Base-by-base conservation (phyloP, 2,888 invertebrate species). In the Drosophila macrospina region DNA sequence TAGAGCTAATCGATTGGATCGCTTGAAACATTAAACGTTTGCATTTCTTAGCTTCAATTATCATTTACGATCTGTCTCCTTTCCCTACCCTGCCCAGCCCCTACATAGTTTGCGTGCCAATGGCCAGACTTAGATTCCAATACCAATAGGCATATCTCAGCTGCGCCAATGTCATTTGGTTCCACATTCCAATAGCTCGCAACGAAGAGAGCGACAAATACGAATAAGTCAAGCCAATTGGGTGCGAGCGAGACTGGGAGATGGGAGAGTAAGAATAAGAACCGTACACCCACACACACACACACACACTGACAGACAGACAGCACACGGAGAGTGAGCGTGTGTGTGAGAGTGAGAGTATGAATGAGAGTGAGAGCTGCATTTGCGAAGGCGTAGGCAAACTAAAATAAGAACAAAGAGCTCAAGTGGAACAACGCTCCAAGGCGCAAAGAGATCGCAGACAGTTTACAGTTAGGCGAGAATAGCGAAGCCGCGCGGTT, bases 321-420 rank as follows among this genome's bases (percentile, higher is more conserved):
- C 15, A 8, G 45, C 24, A 37, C 15, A 20, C 34, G 44, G 72
- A 63, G 63, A 65, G 55, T 32, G 69, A 56, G 72, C 51, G 36
- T 24, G n/a, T 26, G 26, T 37, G 44, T 39, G 72, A 63, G 63
- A 65, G 55, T 32, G 69, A 56, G 72, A 54, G 36, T 24, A 55
- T 20, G 30, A 48, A 36, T 26, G 65, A 60, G 73, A 68, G 15
- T 6, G 51, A 39, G 60, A 51, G 50, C 15, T 48, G 30, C 62
- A 71, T 79, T 75, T 71, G 77, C 77, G 83, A 80, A 89, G 80
- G 65, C 83, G 87, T 81, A 79, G 88, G 82, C 83, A 76, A 70
- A 67, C 71, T 87, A 77, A 79, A 87, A 79, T 77, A 70, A 87
- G 82, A 76, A 66, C 41, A 24, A 20, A 10, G 20, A 28, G 24